Conservation (phyloP, 2,888 invertebrate genomes). For the Polyploca ridens region DNA sequence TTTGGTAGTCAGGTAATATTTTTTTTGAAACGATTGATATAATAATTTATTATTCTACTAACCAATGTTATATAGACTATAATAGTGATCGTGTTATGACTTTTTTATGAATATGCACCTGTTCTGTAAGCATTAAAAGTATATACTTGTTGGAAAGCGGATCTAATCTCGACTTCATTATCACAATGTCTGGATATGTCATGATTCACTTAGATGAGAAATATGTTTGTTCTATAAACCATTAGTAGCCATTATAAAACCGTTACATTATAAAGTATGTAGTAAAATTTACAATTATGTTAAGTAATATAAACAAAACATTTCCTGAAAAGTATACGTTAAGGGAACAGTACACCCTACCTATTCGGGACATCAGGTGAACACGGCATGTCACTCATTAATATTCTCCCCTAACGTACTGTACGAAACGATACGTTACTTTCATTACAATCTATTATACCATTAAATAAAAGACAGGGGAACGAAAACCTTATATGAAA, state of each 20-base stretch:
- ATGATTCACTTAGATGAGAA: not conserved
- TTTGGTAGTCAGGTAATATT: conserved; percentile 68
- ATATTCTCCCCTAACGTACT: conserved; percentile 58
- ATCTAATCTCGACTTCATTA: conserved; percentile 28
- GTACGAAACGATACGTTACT: conserved; percentile 52
- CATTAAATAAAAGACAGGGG: conserved; percentile 45
- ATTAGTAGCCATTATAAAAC: not conserved
- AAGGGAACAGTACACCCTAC: conserved; percentile 24
- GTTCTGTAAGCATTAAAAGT: conserved; percentile 34
- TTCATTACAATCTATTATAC: conserved; percentile 47
- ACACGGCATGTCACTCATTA: conserved; percentile 59
- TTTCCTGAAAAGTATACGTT: conserved; percentile 36
- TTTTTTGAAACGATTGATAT: conserved; percentile 40
- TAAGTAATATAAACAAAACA: conserved; percentile 10
- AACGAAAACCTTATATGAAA: conserved; percentile 46
- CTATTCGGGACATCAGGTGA: conserved; percentile 54
- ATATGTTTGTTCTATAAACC: not conserved
- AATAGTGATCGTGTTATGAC: not conserved
- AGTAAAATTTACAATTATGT: too few species aligned
- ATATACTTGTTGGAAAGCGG: conserved; percentile 38
- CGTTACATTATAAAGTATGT: too few species aligned
- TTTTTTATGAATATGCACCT: conserved; percentile 35
- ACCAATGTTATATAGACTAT: conserved; percentile 23
- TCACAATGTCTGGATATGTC: not conserved
- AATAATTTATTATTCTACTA: too few species aligned